phyloP scores from a whole-genome alignment of 1,140 invertebrate species.

The Caerostris darwini region DNA sequence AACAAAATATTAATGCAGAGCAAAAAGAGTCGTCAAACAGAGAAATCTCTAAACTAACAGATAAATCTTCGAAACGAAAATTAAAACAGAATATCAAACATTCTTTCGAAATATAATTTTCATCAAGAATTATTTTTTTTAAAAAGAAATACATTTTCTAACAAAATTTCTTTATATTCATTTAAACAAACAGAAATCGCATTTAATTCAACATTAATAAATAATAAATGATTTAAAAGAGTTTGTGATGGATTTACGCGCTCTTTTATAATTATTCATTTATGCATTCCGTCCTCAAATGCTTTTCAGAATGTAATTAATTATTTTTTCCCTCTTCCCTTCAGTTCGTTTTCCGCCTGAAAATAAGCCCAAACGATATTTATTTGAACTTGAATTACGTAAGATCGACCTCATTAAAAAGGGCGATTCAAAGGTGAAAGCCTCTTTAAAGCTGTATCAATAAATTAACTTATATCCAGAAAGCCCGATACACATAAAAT shows the following conservation, averaged over 20 bases:
- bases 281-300: background rate
- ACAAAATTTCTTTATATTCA: background rate
- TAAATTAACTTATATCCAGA: background rate
- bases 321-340: background rate
- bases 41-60: too few relatives aligned
- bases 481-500: background rate
- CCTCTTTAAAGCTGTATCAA: background rate
- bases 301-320: background rate
- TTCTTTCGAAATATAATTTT: too few relatives aligned
- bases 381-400: constrained; percentile 10
- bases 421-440: background rate
- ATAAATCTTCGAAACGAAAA: too few relatives aligned
- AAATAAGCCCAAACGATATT: constrained; percentile 14
- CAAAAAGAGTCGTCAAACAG: too few relatives aligned
- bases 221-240: background rate
- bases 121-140: background rate
- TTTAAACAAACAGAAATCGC: background rate
- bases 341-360: background rate
- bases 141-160: background rate
- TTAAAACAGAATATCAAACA: too few relatives aligned
- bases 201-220: constrained; percentile 4
- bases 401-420: background rate
- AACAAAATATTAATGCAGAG: too few relatives aligned
- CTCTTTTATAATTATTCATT: constrained; percentile 18
- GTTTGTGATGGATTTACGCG: background rate